Percentiles rank a stretch among this genome's conserved stretches.
These are phyloP conservation scores for Cercopithecus mitis DNA, from an alignment of 2,797 vertebrate genomes.

Conservation along the genomic window DNA sequence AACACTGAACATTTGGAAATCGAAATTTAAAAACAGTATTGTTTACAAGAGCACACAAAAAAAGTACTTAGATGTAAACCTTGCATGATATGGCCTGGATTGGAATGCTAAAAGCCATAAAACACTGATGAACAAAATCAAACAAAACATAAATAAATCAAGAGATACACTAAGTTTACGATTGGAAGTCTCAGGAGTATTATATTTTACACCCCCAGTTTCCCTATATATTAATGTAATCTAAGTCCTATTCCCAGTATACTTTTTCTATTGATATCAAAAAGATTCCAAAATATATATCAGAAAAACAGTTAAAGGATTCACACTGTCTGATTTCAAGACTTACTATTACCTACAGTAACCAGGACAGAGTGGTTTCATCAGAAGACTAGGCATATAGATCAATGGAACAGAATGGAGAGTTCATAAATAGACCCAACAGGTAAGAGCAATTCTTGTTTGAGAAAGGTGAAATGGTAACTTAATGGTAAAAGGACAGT, in stretches of 20 bases:
- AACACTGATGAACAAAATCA: background rate
- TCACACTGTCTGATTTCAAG: background rate
- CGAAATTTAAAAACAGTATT: background rate
- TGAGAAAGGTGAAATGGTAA: background rate
- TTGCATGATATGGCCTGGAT: background rate
- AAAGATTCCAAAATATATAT: background rate
- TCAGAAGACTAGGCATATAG: background rate
- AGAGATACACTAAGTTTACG: background rate
- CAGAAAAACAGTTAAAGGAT: background rate
- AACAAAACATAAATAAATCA: background rate
- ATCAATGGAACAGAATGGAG: background rate
- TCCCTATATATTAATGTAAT: background rate
- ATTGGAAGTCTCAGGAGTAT: background rate
- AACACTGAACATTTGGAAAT: background rate
- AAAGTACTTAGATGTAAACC: background rate
- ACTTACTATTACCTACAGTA: background rate
- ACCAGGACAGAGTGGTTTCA: background rate
- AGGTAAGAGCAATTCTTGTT: background rate
- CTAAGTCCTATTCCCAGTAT: background rate
- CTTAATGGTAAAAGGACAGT: background rate
- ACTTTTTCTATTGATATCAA: background rate
- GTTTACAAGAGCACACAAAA: background rate
- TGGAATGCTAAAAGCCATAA: background rate
- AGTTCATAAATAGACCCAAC: background rate
- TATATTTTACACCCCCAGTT: background rate